Base-by-base conservation (phyloP, 1,140 invertebrate genomes). In the Cotesia chilonis region DNA sequence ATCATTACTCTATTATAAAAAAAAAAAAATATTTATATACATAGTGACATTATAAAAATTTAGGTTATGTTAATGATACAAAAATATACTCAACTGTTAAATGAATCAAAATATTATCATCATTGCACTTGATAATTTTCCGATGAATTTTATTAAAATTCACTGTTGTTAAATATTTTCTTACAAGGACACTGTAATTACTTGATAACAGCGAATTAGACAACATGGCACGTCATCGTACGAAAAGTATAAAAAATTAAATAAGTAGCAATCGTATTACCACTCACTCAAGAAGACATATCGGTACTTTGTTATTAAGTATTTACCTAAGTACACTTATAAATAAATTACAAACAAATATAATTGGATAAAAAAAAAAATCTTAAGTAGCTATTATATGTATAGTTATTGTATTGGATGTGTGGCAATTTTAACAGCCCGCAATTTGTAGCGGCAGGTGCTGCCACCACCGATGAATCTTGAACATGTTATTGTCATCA, bases 191-290 rank as follows among this genome's bases (percentile, higher is more conserved):
- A 10, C 14, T n/a, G 14, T 55, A 57, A 20, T 68, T 57, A 59
- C 12, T 69, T 60, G 67, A n/a, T 54, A 37, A 17, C 14, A 37
- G 38, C 38, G 38, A 36, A 41, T 14, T 69, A 59, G 52, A 35
- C 47, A 55, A 52, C 65, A 54, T 54, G 65, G 47, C 52, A 54
- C 65, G 47, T 67, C 65, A 54, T 52, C 65, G 14, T 28, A n/a
- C 14, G 37, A 38, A 37, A 38, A 35, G 3, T 35, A 61, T 61
- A 9, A 9, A 7, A 3, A 28, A 38, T 41, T 14, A 17, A 47
- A 47, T 28, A 28, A 2, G 28, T 28, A 28, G 10, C 9, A 41
- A 41, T 41, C 5, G 9, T 47, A 47, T 10, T 7, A 47, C 6
- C 41, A 47, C 41, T 47, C 10, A 6, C 6, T 47, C 41, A 47